Base-by-base conservation (phyloP, 2,797 vertebrate species). In the Uromys caudimaculatus region DNA sequence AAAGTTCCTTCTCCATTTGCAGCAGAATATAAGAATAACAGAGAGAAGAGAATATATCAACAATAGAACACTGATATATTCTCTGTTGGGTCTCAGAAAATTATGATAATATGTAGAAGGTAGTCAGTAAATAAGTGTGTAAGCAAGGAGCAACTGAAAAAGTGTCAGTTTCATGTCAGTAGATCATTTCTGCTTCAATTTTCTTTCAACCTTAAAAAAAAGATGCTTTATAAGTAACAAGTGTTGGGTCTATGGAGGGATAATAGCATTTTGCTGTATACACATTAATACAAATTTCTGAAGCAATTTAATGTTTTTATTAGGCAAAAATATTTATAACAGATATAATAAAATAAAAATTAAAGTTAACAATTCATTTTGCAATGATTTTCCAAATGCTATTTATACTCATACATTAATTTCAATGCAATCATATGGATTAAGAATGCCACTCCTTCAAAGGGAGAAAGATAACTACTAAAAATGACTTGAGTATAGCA, bases 131-230 rank as follows among this genome's bases (percentile, higher is more conserved):
- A 56, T 89, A 73, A 29, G 52, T 84, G 67, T 44, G 64, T 52
- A 90, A 44, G 50, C 13, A 81, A 12, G 73, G 24, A 91, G 71
- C 69, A 29, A 89, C 60, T 89, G 12, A 82, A 86, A 58, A 85
- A 52, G 10, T n/a, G 4, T 82, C 44, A 84, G 38, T n/a, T 76
- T 64, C 16, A 56, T 54, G 56, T 52, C 29, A 50, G 13, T 35
- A 6, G 35, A 86, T 2, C 19, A 91, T 23, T 95, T 86, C 50
- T 90, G 1, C 2, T 29, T 93, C 32, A 47, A 12, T n/a, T 93
- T 93, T 83, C 60, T 87, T 87, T 62, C 24, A 12, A 83, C 29
- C 58, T 75, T 75, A 95, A 92, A 41, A 91, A 54, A 82, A 24
- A 44, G 3, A 3, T 32, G 14, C 87, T 83, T 85, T 73, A n/a